These are phyloP conservation scores for Synaphobranchus kaupii DNA, from an alignment of 2,797 vertebrate species.

Conservation along the genomic window DNA sequence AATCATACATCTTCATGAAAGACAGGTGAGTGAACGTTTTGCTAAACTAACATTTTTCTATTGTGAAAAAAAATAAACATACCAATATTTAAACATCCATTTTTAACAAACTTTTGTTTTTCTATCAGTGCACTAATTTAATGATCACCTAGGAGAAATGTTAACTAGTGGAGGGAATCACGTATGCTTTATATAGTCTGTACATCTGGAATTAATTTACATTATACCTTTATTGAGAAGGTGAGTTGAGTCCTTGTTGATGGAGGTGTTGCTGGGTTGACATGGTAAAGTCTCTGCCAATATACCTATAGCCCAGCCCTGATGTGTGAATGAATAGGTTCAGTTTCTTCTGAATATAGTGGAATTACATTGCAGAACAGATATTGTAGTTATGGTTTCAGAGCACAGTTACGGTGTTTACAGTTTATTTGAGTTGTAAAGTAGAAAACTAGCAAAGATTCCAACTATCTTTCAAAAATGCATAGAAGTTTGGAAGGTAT, in stretches of 20 bases:
- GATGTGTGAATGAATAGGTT: not conserved
- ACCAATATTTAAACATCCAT: too few species aligned
- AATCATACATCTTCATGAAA: too few species aligned
- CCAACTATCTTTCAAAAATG: too few species aligned
- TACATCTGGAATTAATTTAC: not conserved
- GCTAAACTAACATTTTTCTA: too few species aligned
- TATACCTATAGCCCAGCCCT: constrained; percentile 2
- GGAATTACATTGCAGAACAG: not conserved
- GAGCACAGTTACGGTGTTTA: too few species aligned
- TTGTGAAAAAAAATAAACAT: too few species aligned
- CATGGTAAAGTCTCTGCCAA: not conserved
- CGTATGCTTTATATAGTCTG: not conserved
- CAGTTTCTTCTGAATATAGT: not conserved
- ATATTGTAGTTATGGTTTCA: not conserved
- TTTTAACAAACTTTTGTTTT: too few species aligned
- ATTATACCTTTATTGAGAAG: not conserved
- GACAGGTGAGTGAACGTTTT: too few species aligned
- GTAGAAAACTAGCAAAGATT: too few species aligned
- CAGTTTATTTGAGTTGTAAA: not conserved
- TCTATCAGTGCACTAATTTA: too few species aligned
- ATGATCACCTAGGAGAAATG: too few species aligned
- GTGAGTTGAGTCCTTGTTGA: not conserved
- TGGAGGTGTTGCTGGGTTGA: not conserved
- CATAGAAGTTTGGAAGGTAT: too few species aligned
- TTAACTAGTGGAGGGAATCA: not conserved